phyloP scores from a whole-genome alignment of 2,888 invertebrate genomes.

The Pristionchus mayeri region DNA sequence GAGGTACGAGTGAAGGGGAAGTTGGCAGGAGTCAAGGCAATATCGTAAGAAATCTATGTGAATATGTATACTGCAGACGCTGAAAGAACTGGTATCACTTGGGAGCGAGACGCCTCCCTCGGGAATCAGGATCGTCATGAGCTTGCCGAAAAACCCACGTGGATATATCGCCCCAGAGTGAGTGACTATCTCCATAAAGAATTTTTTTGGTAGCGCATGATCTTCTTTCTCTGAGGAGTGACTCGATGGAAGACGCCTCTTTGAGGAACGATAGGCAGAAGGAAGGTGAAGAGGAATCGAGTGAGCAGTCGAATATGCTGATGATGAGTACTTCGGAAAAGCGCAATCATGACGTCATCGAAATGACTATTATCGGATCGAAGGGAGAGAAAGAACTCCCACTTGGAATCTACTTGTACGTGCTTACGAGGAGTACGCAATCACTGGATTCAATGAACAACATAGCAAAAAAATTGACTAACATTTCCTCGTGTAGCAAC shows the following conservation, averaged over 20 bases:
- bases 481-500: not conserved
- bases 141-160: slow-evolving; percentile 50
- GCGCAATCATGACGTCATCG: not conserved
- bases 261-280: too few species aligned
- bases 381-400: slow-evolving; percentile 59
- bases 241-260: too few species aligned
- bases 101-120: slow-evolving; percentile 78
- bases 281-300: not conserved
- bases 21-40: too few species aligned
- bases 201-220: too few species aligned
- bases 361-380: not conserved
- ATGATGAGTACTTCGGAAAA: not conserved
- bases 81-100: slow-evolving; percentile 85
- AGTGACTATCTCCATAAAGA: too few species aligned
- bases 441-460: too few species aligned
- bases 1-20: too few species aligned
- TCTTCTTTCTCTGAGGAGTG: too few species aligned
- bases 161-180: not conserved
- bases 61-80: slow-evolving; percentile 51
- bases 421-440: slow-evolving; percentile 60
- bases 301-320: too few species aligned
- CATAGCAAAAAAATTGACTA: too few species aligned
- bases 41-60: too few species aligned
- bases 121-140: slow-evolving; percentile 58
- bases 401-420: slow-evolving; percentile 66